Percentiles rank a stretch among this genome's conserved stretches.
phyloP scores from a whole-genome alignment of 2,888 invertebrate genomes.

The Phalera bucephala region DNA sequence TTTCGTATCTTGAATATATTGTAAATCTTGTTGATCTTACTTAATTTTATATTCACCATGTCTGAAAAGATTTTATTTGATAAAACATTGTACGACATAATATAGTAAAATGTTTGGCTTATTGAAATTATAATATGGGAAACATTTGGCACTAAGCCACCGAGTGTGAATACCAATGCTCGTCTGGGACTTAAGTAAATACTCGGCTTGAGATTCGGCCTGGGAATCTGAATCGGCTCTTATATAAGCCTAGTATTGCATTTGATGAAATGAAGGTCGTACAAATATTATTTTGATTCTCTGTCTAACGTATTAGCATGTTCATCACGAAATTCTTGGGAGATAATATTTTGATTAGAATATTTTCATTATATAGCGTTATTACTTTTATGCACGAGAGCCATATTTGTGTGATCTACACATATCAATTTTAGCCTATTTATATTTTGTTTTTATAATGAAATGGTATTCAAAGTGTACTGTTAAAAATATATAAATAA shows the following conservation, averaged over 20 bases:
- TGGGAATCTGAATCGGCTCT: slow-evolving; percentile 13
- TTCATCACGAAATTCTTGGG: neutral
- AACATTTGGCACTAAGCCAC: slow-evolving; percentile 1
- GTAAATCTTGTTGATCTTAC: too few species aligned
- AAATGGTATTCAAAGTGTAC: too few species aligned
- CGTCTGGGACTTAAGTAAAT: slow-evolving; percentile 17
- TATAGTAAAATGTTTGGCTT: slow-evolving; percentile 5
- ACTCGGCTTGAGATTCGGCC: slow-evolving; percentile 11
- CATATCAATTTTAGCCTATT: too few species aligned
- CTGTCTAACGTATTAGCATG: slow-evolving; percentile 1
- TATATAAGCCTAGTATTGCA: slow-evolving; percentile 15
- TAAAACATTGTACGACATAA: too few species aligned
- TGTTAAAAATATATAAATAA: too few species aligned
- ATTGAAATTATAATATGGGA: slow-evolving; percentile 10
- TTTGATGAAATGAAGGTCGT: slow-evolving; percentile 16
- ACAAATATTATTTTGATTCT: slow-evolving; percentile 22
- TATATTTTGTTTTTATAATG: too few species aligned
- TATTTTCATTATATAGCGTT: too few species aligned
- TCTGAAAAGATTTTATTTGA: too few species aligned
- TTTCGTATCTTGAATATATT: too few species aligned
- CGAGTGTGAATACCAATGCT: slow-evolving; percentile 7
- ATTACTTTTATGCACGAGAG: too few species aligned
- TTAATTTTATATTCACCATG: too few species aligned
- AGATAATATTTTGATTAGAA: neutral
- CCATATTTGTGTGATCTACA: too few species aligned